phyloP scores from a whole-genome alignment of 2,888 invertebrate species.

The Trileptium ribeirensis region DNA sequence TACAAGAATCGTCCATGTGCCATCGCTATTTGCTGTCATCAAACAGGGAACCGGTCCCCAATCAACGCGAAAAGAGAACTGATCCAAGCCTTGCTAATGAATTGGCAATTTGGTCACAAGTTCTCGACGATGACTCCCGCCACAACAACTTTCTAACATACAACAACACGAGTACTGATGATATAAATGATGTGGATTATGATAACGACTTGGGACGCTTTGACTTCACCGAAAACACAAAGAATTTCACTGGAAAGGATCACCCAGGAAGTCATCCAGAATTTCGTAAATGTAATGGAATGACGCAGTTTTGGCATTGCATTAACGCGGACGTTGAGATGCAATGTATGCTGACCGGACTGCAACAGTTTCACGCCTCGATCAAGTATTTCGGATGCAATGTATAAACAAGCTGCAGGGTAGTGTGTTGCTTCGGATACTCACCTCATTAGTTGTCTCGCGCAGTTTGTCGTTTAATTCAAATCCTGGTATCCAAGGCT shows the following conservation, averaged over 20 bases:
- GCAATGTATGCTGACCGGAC: neutral
- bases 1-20: neutral
- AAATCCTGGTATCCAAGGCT: no score
- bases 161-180: no score
- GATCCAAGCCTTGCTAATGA: neutral
- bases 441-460: no score
- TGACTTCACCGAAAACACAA: no score
- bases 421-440: no score
- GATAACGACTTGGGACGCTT: no score
- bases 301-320: conserved; percentile 6
- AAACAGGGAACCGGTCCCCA: neutral
- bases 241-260: no score
- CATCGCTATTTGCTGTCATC: neutral
- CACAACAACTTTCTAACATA: no score
- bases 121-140: neutral
- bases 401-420: no score
- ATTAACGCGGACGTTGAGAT: neutral
- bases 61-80: neutral
- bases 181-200: no score
- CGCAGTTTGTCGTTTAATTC: no score
- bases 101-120: neutral
- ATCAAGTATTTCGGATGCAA: conserved; percentile 8
- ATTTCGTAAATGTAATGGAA: neutral
- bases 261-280: no score
- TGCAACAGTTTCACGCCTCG: neutral